Conservation (phyloP, 92 coral and sea anemone species). For the Actinernus sp. region DNA sequence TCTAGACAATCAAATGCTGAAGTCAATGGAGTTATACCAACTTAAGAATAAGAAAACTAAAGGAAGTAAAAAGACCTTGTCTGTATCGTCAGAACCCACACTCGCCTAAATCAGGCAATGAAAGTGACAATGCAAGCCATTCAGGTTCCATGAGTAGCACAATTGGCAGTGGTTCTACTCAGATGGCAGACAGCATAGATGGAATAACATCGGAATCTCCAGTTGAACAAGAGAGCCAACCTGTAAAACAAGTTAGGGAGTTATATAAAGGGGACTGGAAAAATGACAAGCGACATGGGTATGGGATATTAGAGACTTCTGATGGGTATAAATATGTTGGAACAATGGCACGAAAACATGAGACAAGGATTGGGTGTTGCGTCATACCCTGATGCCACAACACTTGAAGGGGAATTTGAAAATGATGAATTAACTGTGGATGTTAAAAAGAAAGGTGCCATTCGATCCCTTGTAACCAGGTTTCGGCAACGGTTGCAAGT, state of each 20-base stretch:
- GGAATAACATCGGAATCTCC: background rate
- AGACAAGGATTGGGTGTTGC: conserved; percentile 89
- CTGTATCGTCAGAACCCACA: conserved; percentile 27
- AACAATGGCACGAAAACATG: conserved; percentile 87
- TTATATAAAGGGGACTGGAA: conserved; percentile 89
- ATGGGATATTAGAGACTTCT: conserved; percentile 73
- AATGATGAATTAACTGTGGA: conserved; percentile 64
- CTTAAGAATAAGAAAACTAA: conserved; percentile 20
- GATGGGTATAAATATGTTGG: conserved; percentile 79
- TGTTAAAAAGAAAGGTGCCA: conserved; percentile 74
- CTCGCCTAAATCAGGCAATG: conserved; percentile 54
- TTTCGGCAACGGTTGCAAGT: conserved; percentile 80
- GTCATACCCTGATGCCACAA: conserved; percentile 67
- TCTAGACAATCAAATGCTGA: conserved; percentile 88
- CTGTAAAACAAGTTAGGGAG: conserved; percentile 65
- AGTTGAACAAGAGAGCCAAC: conserved; percentile 2
- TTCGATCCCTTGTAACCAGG: conserved; percentile 81
- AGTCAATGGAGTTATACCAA: conserved; percentile 78
- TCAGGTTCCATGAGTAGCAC: conserved; percentile 67
- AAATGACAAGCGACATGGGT: conserved; percentile 88
- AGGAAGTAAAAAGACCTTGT: conserved; percentile 24
- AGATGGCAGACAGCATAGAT: conserved; percentile 12
- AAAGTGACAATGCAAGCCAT: conserved; percentile 61
- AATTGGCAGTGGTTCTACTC: conserved; percentile 71
- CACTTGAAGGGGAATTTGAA: conserved; percentile 87